Conservation (phyloP, 1,140 invertebrate genomes). For the Cotesia typhae region DNA sequence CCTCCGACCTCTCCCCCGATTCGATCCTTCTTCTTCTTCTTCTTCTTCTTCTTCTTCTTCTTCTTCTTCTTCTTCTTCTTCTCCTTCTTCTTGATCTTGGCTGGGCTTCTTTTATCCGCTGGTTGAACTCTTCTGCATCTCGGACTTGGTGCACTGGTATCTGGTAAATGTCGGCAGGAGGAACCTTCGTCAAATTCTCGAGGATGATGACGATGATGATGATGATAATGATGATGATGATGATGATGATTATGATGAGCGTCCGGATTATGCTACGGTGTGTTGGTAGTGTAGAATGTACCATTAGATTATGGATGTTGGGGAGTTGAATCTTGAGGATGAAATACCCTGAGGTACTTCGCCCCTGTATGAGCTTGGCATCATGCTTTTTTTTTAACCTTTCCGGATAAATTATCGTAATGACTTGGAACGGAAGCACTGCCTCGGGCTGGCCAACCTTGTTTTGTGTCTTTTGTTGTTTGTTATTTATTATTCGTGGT, state of each 20-base stretch:
- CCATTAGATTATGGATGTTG: too few relatives aligned
- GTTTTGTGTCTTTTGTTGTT: neutral
- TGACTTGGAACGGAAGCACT: slow-evolving; percentile 63
- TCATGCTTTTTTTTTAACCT: slow-evolving; percentile 53
- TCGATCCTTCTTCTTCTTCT: slow-evolving; percentile 28
- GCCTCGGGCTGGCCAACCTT: slow-evolving; percentile 46
- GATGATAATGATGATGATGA: slow-evolving; percentile 17
- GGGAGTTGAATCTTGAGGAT: neutral
- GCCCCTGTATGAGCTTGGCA: slow-evolving; percentile 30
- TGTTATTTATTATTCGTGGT: neutral
- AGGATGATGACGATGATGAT: slow-evolving; percentile 21
- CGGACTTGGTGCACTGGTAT: slow-evolving; percentile 22
- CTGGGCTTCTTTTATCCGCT: slow-evolving; percentile 23
- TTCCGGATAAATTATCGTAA: slow-evolving; percentile 64
- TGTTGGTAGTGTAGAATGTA: neutral
- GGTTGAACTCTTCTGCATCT: slow-evolving; percentile 18
- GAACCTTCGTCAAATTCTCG: slow-evolving; percentile 25
- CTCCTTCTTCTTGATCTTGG: slow-evolving; percentile 38
- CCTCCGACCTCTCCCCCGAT: slow-evolving; percentile 55
- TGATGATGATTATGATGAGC: neutral
- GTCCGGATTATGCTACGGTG: neutral
- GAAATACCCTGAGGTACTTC: slow-evolving; percentile 1
- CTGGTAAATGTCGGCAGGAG: slow-evolving; percentile 26
- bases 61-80: slow-evolving; percentile 31
- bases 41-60: slow-evolving; percentile 31